These are phyloP conservation scores for Acipenser ruthenus DNA, from an alignment of 2,797 vertebrate species.

Conservation along the genomic window DNA sequence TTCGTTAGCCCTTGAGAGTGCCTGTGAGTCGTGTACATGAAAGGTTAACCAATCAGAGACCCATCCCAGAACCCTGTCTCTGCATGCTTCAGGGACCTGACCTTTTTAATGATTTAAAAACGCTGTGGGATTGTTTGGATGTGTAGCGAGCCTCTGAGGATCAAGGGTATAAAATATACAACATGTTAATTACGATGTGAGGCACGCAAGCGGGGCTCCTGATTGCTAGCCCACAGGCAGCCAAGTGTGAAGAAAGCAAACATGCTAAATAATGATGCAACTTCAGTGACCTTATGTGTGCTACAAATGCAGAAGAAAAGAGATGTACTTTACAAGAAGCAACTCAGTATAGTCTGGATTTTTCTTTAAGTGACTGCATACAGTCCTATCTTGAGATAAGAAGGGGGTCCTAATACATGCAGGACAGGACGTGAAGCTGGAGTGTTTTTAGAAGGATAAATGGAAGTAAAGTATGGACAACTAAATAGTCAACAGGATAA, in stretches of 20 bases:
- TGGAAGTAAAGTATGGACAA: too few species aligned
- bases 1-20: slow-evolving; percentile 14
- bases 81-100: slow-evolving; percentile 13
- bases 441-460: too few species aligned
- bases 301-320: too few species aligned
- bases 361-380: too few species aligned
- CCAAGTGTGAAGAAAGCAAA: background rate
- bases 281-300: too few species aligned
- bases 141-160: background rate
- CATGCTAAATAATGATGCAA: too few species aligned
- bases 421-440: too few species aligned
- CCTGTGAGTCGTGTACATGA: slow-evolving; percentile 13
- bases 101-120: slow-evolving; percentile 16
- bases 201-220: background rate
- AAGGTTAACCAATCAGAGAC: slow-evolving; percentile 15
- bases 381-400: too few species aligned
- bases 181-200: background rate
- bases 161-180: background rate
- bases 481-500: too few species aligned
- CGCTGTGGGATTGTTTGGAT: slow-evolving; percentile 2
- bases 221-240: background rate
- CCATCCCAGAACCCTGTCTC: background rate
- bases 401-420: too few species aligned
- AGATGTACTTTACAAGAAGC: too few species aligned
- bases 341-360: too few species aligned